Evolutionary conservation across 2,113 vertebrate genomes (phyloP), one percentile per base, ranked within the genome.

Genomic region (Percopsis transmontana): DNA sequence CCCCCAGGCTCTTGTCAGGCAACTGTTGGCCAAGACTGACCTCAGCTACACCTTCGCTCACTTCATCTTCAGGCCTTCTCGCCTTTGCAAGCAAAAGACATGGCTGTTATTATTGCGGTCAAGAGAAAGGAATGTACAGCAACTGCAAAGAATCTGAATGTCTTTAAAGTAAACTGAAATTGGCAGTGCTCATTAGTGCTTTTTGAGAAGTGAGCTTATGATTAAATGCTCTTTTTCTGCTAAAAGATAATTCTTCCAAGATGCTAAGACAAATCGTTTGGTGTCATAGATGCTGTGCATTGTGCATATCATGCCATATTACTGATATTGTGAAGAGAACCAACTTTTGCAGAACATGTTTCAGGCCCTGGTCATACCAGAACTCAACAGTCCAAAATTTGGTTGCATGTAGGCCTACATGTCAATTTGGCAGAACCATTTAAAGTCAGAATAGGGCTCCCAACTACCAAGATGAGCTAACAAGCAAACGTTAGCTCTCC

Each of bases 1-100:
- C 70, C 76, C 72, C 63, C 68, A 80, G 84, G 82, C 76, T 75
- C 68, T 47, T 80, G 79, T 83, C 77, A 81, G 77, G 75, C 62
- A 54, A 57, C 67, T 19, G 61, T 64, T 71, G 81, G 68, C 72
- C 72, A 66, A 16, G 38, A 24, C 67, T 82, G 80, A 86, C 80
- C 80, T 76, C 66, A 53, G 62, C 41, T n/a, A 58, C 77, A 78
- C 62, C 77, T 68, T 62, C 72, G 66, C 70, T 41, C 77, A 68
- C 66, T 68, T 57, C 27, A 68, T 74, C 82, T 84, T 68, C 58
- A 23, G 61, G 76, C 73, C 23, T 38, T 84, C 59, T 62, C 74
- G 83, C 81, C 81, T 83, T 62, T 53, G 38, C 72, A 65, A 70
- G 65, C 70, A 65, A 62, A 70, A 68, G 51, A 74, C 58, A 53